These are phyloP conservation scores for Apostichopus parvimensis DNA, from an alignment of 35 echinoderm and acorn worm genomes.

Conservation along the genomic window DNA sequence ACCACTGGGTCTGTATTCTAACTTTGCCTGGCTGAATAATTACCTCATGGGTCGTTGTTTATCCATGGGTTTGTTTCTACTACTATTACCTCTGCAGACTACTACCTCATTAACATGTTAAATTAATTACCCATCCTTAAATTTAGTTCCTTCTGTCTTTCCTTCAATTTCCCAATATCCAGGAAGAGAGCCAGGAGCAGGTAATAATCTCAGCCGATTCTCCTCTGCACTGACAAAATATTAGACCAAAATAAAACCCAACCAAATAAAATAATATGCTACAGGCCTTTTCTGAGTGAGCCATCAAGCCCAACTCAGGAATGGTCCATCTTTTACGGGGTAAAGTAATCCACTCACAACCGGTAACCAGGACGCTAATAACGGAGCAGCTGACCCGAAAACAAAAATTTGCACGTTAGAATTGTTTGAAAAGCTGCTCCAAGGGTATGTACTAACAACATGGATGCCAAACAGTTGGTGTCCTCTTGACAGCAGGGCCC, in stretches of 20 bases:
- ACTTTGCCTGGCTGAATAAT: background rate
- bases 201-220: conserved; percentile 18
- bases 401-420: background rate
- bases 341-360: background rate
- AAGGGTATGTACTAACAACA: conserved; percentile 41
- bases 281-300: background rate
- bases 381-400: background rate
- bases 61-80: background rate
- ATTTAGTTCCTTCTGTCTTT: conserved; percentile 48
- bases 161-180: conserved; percentile 61
- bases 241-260: no score
- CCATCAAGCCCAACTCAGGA: background rate
- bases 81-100: background rate
- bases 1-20: background rate
- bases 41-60: conserved; percentile 24
- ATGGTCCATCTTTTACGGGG: background rate
- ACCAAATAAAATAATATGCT: background rate
- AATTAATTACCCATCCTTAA: conserved; percentile 42
- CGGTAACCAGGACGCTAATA: background rate
- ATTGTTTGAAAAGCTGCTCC: background rate
- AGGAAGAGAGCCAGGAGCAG: conserved; percentile 76
- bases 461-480: background rate
- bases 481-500: background rate
- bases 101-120: conserved; percentile 4
- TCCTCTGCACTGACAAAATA: no score